Conservation (phyloP, 2,888 invertebrate genomes). For the Tinea pellionella region DNA sequence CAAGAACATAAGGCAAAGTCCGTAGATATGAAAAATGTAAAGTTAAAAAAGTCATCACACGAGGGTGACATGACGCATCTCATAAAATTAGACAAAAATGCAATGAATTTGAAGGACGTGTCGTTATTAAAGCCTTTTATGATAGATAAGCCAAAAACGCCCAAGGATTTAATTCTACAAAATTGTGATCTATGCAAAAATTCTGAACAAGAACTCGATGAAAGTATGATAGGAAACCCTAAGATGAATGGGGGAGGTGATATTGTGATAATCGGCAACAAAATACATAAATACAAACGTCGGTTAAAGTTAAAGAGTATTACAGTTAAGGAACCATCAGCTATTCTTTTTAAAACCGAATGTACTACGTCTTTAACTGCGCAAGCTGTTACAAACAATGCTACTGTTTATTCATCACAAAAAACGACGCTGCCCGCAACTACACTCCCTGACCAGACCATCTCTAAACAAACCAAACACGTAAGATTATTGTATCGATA, state of each 20-base stretch:
- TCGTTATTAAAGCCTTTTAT: constrained; percentile 8
- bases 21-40: constrained; percentile 25
- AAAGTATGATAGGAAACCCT: constrained; percentile 22
- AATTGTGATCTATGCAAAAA: constrained; percentile 20
- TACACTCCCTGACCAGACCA: background rate
- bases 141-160: constrained; percentile 16
- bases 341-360: constrained; percentile 26
- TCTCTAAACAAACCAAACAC: background rate
- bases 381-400: background rate
- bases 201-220: constrained; percentile 30
- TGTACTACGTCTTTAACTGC: background rate
- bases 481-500: background rate
- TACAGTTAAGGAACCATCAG: constrained; percentile 20
- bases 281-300: constrained; percentile 30
- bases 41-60: constrained; percentile 22
- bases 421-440: background rate
- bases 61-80: constrained; percentile 29
- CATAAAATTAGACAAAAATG: constrained; percentile 27
- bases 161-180: constrained; percentile 17
- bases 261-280: constrained; percentile 37
- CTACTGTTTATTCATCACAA: background rate
- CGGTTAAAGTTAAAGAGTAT: constrained; percentile 18
- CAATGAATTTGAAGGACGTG: constrained; percentile 13
- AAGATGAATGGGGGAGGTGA: constrained; percentile 17
- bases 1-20: background rate